A percentile compares a stretch with the other conserved stretches of the same genome.
These are phyloP conservation scores for Lucilia cuprina DNA, from an alignment of 1,140 invertebrate species.

Conservation along the genomic window DNA sequence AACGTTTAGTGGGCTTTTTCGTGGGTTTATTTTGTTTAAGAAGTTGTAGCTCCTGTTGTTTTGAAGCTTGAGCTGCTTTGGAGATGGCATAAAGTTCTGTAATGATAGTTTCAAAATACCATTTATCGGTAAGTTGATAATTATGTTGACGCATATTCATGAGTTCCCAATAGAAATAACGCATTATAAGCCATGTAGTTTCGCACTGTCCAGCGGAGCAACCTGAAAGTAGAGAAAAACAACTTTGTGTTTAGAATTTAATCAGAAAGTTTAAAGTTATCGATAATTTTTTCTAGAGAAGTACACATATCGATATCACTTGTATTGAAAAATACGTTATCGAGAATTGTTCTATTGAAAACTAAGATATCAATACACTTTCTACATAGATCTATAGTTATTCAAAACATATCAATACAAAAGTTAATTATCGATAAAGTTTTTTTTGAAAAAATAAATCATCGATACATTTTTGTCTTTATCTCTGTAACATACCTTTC, in stretches of 20 bases:
- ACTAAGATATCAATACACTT: too few relatives aligned
- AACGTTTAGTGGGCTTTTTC: background rate
- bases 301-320: too few relatives aligned
- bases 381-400: too few relatives aligned
- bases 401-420: too few relatives aligned
- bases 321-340: too few relatives aligned
- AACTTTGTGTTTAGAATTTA: too few relatives aligned
- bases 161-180: constrained; percentile 49
- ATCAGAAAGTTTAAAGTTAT: too few relatives aligned
- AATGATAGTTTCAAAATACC: constrained; percentile 53
- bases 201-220: constrained; percentile 45
- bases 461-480: background rate
- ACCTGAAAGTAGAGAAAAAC: background rate
- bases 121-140: constrained; percentile 54
- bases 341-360: too few relatives aligned
- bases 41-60: background rate
- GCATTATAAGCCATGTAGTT: constrained; percentile 53
- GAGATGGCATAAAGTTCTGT: constrained; percentile 40
- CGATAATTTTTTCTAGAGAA: too few relatives aligned
- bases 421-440: too few relatives aligned
- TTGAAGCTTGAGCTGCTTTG: background rate
- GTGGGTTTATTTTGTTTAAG: background rate
- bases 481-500: too few relatives aligned
- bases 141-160: constrained; percentile 47
- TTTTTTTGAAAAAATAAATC: background rate